A percentile compares a stretch with the other conserved stretches of the same genome.
Conservation (phyloP, 2,888 invertebrate genomes). For the Nymphalis polychloros region DNA sequence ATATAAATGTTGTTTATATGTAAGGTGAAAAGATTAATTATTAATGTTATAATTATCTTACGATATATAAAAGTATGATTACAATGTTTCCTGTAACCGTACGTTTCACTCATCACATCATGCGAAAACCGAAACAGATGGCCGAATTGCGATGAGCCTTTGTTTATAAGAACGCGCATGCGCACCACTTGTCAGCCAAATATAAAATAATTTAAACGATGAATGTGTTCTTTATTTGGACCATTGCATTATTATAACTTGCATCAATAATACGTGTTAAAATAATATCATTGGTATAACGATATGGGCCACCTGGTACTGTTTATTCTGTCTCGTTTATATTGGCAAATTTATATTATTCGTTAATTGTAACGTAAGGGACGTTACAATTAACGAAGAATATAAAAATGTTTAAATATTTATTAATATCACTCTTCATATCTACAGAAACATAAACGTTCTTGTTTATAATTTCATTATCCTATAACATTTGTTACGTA, state of each 20-base stretch:
- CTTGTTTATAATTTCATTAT: too few species aligned
- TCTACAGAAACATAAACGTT: too few species aligned
- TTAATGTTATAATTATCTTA: conserved; percentile 1
- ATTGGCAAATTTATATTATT: too few species aligned
- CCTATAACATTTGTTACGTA: too few species aligned
- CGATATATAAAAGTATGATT: conserved; percentile 5
- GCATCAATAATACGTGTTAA: not conserved
- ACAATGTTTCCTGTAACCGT: not conserved
- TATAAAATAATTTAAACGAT: conserved; percentile 21
- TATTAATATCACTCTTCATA: too few species aligned
- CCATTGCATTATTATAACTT: conserved; percentile 2
- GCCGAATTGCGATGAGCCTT: conserved; percentile 21
- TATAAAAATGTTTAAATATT: too few species aligned
- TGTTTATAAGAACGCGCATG: conserved; percentile 26
- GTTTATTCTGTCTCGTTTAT: not conserved
- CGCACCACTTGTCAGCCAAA: conserved; percentile 26
- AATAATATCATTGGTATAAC: not conserved
- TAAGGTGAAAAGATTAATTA: too few species aligned
- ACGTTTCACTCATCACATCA: conserved; percentile 9
- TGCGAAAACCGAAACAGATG: conserved; percentile 28
- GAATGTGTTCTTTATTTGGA: conserved; percentile 24
- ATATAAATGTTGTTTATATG: too few species aligned
- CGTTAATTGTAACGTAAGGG: too few species aligned
- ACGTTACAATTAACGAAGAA: too few species aligned
- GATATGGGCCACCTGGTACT: not conserved